phyloP scores from a whole-genome alignment of 2,113 vertebrate genomes.

The Tachycineta bicolor region DNA sequence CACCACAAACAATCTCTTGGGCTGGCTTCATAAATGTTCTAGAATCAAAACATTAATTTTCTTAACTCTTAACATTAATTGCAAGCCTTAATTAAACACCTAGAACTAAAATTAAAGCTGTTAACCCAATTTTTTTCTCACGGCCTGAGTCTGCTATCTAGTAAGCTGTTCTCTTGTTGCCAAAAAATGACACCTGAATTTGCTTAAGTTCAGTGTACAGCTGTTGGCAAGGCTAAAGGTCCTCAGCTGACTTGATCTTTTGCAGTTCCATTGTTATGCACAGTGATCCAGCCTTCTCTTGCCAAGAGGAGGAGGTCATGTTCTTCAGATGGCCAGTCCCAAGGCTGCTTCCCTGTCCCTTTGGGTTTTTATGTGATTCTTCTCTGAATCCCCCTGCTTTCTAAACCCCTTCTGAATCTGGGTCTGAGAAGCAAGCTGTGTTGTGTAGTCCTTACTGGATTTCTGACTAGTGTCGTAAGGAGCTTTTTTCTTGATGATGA shows the following conservation, averaged over 20 bases:
- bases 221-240: not conserved
- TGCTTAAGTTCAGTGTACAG: not conserved
- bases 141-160: not conserved
- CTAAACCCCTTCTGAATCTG: not conserved
- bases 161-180: not conserved
- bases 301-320: not conserved
- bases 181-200: not conserved
- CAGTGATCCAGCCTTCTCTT: not conserved
- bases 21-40: not conserved
- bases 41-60: not conserved
- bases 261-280: not conserved
- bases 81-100: not conserved
- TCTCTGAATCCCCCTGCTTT: not conserved
- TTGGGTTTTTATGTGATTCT: not conserved
- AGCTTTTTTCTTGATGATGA: not conserved
- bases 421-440: not conserved
- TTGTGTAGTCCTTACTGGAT: not conserved
- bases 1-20: not conserved
- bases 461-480: not conserved
- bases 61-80: not conserved
- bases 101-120: not conserved
- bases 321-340: not conserved
- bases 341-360: not conserved
- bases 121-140: not conserved
- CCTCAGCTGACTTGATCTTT: not conserved